A percentile compares a stretch with the other conserved stretches of the same genome.
These are phyloP conservation scores for Nannobrachium achirus DNA, from an alignment of 2,113 vertebrate species.

Conservation along the genomic window DNA sequence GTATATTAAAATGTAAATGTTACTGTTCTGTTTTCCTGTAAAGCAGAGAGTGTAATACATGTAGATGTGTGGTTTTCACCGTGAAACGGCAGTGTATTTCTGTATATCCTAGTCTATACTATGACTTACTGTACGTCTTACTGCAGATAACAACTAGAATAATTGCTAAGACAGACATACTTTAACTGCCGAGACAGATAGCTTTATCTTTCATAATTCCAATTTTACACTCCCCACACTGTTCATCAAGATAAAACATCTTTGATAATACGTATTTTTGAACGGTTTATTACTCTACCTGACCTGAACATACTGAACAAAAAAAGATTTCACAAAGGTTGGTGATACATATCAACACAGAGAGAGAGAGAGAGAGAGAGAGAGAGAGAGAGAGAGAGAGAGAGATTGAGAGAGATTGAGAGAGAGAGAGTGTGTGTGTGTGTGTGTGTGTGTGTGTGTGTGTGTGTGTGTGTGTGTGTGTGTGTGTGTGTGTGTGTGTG, in stretches of 20 bases:
- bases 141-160: constrained; percentile 39
- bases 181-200: constrained; percentile 67
- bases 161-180: constrained; percentile 54
- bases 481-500: not conserved
- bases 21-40: not conserved
- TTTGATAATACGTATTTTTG: constrained; percentile 59
- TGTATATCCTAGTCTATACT: not conserved
- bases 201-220: constrained; percentile 63
- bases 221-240: constrained; percentile 63
- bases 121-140: constrained; percentile 22
- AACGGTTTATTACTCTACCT: not conserved
- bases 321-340: too few relatives aligned
- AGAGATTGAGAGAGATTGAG: too few relatives aligned
- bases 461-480: not conserved
- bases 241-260: constrained; percentile 72
- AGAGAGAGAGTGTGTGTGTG: not conserved
- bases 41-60: not conserved
- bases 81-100: too few relatives aligned
- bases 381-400: too few relatives aligned
- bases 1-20: too few relatives aligned
- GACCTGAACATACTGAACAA: too few relatives aligned
- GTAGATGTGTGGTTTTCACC: not conserved
- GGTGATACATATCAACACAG: too few relatives aligned
- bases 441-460: not conserved
- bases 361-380: too few relatives aligned